Evolutionary conservation across 1,140 invertebrate species (phyloP).

Genomic region (Brachionus koreanus): DNA sequence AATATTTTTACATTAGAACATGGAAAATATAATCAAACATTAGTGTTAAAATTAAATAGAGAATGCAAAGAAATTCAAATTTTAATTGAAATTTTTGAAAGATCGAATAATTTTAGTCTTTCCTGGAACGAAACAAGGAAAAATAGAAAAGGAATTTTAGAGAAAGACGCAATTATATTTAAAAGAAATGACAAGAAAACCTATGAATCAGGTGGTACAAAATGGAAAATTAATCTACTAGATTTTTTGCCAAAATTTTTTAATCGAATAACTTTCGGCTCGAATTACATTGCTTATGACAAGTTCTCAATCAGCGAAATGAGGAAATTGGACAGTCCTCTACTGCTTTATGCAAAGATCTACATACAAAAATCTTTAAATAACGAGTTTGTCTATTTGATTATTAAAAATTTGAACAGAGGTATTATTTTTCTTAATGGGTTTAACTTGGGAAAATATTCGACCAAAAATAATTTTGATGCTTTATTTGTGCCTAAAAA

Average conservation of each 20-base stretch:
- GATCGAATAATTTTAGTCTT: background rate
- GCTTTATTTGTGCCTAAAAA: conserved; percentile 64
- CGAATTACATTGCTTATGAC: background rate
- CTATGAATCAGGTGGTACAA: background rate
- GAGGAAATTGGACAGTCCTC: background rate
- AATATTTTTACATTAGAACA: background rate
- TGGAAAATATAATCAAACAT: background rate
- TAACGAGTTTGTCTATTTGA: conserved; percentile 11
- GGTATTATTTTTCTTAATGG: conserved; percentile 68
- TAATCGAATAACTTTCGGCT: background rate
- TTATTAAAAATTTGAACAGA: conserved; percentile 53
- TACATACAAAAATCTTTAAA: background rate
- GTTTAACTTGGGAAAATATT: conserved; percentile 66
- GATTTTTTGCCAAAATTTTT: conserved; percentile 36
- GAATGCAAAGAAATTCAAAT: conserved; percentile 8
- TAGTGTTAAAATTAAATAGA: background rate
- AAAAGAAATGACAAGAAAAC: background rate
- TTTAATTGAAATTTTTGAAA: conserved; percentile 30
- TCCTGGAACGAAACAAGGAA: background rate
- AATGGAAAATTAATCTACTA: conserved; percentile 17
- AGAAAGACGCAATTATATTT: background rate
- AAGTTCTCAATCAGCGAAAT: background rate
- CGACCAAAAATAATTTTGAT: conserved; percentile 62
- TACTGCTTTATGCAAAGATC: background rate
- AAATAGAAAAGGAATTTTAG: conserved; percentile 34